A percentile compares a stretch with the other conserved stretches of the same genome.
Evolutionary conservation across 2,888 invertebrate genomes (phyloP).

Genomic region (Hyppa rectilinea): DNA sequence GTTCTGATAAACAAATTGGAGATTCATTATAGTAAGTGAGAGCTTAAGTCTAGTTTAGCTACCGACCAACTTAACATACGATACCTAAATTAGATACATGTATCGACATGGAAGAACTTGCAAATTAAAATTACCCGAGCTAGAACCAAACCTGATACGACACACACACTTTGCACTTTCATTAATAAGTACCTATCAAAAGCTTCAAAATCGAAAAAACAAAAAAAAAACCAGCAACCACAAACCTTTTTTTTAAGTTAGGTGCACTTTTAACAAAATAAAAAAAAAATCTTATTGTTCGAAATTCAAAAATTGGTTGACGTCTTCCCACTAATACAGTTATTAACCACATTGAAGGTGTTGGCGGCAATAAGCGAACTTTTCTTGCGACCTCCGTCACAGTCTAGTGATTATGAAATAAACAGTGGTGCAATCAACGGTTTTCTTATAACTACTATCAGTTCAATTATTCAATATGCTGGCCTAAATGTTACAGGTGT

Average conservation of each 20-base stretch:
- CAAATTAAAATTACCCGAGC: not conserved
- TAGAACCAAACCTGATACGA: not conserved
- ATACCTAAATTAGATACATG: not conserved
- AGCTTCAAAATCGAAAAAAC: not conserved
- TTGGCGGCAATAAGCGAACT: slow-evolving; percentile 38
- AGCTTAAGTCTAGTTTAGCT: not conserved
- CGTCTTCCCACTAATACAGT: slow-evolving; percentile 48
- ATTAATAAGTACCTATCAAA: not conserved
- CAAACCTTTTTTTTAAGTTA: slow-evolving; percentile 15
- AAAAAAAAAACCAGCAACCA: not conserved
- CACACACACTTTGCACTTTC: slow-evolving; percentile 15
- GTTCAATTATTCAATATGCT: slow-evolving; percentile 50
- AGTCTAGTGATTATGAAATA: slow-evolving; percentile 62
- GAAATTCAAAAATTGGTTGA: slow-evolving; percentile 36
- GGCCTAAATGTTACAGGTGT: slow-evolving; percentile 48
- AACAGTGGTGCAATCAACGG: slow-evolving; percentile 57
- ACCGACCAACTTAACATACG: not conserved
- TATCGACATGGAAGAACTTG: not conserved
- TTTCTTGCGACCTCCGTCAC: slow-evolving; percentile 61
- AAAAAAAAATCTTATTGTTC: slow-evolving; percentile 1
- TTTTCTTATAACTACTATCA: slow-evolving; percentile 40
- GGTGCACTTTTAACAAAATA: not conserved
- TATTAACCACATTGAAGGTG: slow-evolving; percentile 37
- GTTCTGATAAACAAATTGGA: not conserved
- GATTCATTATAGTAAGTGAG: not conserved